Base-by-base conservation (phyloP, 2,888 invertebrate species). In the Metellina segmentata region DNA sequence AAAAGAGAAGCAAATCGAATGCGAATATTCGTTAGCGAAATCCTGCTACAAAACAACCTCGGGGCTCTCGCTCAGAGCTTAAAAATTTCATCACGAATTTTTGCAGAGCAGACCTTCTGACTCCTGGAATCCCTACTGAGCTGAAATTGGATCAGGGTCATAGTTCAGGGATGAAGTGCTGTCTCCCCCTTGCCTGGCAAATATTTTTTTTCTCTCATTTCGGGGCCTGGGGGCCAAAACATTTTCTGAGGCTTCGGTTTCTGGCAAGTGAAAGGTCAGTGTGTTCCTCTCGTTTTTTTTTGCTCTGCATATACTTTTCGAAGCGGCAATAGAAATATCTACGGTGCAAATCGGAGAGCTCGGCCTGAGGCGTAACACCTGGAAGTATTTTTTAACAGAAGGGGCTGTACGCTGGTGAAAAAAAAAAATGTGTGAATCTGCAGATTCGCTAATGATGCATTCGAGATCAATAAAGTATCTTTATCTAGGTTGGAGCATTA, bases 141-240 rank as follows among this genome's bases (percentile, higher is more conserved):
- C 61, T 83, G 91, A 91, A 91, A 91, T 91, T 91, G 91, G 91
- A 91, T 91, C 87, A 78, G 87, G 91, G 87, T 91, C 87, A 91
- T 20, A 74, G 91, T 87, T 91, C 91, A 91, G 87, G 83, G 86
- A 72, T 53, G 82, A 34, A 72, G 51, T 71, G 19, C 19, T 6
- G 6, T 52, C 69, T 19, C 82, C 72, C 78, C 70, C 53, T 52
- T 8, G 6, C 85, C 6, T 70, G 19, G 75, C 81, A 61, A 87
- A 71, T 51, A 81, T 75, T 83, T 90, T 81, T 90, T 85, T 81
- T n/a, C n/a, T 7, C 7, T 11, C 16, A 11, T 75, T 75, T 79
- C 71, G 19, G 82, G 86, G 69, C 82, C 78, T 86, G 53, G 77
- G 72, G 61, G 79, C 81, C 75, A 71, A 79, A 83, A 86, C 86